These are phyloP conservation scores for Hydropsyche betteni DNA, from an alignment of 2,888 invertebrate species.

Conservation along the genomic window DNA sequence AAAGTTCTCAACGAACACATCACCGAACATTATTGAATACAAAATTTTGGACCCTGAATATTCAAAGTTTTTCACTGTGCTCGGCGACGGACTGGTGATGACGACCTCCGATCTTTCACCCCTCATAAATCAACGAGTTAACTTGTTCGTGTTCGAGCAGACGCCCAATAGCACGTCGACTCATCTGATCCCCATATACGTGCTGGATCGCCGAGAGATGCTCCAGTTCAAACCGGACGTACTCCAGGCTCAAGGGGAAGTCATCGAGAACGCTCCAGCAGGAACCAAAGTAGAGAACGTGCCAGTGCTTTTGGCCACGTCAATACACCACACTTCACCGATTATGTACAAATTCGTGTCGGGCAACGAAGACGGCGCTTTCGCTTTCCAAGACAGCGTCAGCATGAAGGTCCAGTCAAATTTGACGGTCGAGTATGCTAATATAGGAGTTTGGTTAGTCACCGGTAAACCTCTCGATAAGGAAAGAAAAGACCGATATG, in stretches of 20 bases:
- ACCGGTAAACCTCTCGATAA: constrained; percentile 81
- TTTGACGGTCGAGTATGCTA: constrained; percentile 66
- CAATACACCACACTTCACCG: constrained; percentile 70
- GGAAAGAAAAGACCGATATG: constrained; percentile 76
- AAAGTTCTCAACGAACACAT: constrained; percentile 72
- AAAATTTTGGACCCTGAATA: constrained; percentile 80
- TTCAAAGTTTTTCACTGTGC: constrained; percentile 85
- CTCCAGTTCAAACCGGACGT: constrained; percentile 76
- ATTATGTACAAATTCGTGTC: constrained; percentile 83
- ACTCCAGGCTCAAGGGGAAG: constrained; percentile 72
- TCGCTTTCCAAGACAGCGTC: constrained; percentile 73
- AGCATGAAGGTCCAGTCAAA: constrained; percentile 61
- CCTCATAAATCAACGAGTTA: constrained; percentile 81
- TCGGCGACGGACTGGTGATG: constrained; percentile 90
- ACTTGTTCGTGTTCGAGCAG: constrained; percentile 83
- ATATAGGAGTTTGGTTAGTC: constrained; percentile 77
- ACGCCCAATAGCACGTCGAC: constrained; percentile 81
- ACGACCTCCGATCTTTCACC: constrained; percentile 87
- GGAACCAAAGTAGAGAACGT: constrained; percentile 78
- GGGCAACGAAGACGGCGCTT: constrained; percentile 78
- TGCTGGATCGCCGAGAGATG: constrained; percentile 85
- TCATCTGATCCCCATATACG: constrained; percentile 82
- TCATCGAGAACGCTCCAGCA: constrained; percentile 79
- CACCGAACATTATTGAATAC: constrained; percentile 68
- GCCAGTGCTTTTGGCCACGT: constrained; percentile 76